Evolutionary conservation across 2,888 invertebrate species (phyloP).

Genomic region (Euproctis similis): DNA sequence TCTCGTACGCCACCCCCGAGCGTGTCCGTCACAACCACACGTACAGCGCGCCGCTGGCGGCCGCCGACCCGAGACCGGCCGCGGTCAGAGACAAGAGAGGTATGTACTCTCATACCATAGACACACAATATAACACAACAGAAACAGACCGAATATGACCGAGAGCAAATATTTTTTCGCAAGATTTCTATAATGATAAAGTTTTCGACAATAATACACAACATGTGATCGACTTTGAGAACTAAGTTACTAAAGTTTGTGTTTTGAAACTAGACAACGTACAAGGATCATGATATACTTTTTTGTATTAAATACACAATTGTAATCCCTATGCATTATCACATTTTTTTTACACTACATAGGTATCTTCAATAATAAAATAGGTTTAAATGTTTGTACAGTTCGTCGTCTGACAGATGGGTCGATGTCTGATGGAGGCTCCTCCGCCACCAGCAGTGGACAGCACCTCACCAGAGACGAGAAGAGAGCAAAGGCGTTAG

Average conservation of each 20-base stretch:
- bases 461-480: constrained; percentile 89
- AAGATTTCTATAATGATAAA: too few species aligned
- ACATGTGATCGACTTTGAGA: too few species aligned
- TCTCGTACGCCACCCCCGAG: constrained; percentile 52
- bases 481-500: constrained; percentile 88
- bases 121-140: neutral
- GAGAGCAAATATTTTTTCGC: neutral
- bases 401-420: constrained; percentile 80
- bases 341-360: neutral
- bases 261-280: too few species aligned
- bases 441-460: constrained; percentile 41
- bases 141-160: neutral
- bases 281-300: too few species aligned
- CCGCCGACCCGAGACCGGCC: constrained; percentile 68
- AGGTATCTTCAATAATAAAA: too few species aligned
- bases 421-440: constrained; percentile 60
- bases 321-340: too few species aligned
- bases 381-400: too few species aligned
- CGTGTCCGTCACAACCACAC: constrained; percentile 91
- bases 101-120: constrained; percentile 20
- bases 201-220: too few species aligned
- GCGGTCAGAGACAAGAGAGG: constrained; percentile 82
- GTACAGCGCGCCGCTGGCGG: constrained; percentile 82
- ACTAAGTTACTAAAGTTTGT: too few species aligned
- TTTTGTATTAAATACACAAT: too few species aligned